phyloP scores from a whole-genome alignment of 2,113 vertebrate species.

The Calidris pugnax region DNA sequence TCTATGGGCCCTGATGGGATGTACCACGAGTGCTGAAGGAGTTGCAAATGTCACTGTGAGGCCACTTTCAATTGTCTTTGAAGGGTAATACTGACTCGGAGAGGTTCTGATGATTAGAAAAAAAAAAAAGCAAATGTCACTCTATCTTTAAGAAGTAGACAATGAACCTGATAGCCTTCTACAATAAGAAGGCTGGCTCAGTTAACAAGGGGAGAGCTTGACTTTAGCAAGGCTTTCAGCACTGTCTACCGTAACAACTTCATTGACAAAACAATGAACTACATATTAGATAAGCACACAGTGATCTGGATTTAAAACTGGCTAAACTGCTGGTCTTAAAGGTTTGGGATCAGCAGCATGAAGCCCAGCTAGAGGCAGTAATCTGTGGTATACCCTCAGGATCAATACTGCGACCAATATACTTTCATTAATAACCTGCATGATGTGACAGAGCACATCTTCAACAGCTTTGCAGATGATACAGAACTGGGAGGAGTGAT shows the following conservation, averaged over 20 bases:
- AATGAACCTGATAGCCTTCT: neutral
- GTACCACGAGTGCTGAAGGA: neutral
- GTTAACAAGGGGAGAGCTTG: neutral
- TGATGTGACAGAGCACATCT: neutral
- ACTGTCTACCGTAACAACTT: neutral
- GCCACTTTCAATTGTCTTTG: neutral
- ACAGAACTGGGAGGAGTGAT: neutral
- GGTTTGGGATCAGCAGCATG: neutral
- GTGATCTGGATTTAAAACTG: neutral
- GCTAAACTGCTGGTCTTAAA: neutral
- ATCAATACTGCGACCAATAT: neutral
- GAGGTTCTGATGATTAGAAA: neutral
- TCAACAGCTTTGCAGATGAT: neutral
- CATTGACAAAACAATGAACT: neutral
- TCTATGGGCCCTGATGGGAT: neutral
- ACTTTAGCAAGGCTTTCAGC: neutral
- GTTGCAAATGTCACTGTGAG: neutral
- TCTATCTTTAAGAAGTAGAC: neutral
- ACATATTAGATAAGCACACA: neutral
- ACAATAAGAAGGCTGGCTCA: neutral
- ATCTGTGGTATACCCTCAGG: neutral
- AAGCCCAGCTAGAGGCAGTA: neutral
- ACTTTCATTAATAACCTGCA: neutral
- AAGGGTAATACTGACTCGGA: neutral
- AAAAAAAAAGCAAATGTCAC: neutral